Base-by-base conservation (phyloP, 2,888 invertebrate species). In the Bedellia somnulentella region DNA sequence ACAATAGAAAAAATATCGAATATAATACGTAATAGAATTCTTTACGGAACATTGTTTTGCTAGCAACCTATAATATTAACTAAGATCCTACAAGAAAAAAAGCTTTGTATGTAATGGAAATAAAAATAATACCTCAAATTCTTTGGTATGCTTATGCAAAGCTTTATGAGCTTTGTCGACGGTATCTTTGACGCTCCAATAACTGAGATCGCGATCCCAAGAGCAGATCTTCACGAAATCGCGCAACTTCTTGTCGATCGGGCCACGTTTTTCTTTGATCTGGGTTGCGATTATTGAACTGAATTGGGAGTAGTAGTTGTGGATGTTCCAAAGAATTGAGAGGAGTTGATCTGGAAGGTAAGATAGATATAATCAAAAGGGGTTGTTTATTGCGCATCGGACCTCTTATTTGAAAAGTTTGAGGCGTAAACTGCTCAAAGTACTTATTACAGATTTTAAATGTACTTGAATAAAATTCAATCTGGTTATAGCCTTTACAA, bases 171-270 rank as follows among this genome's bases (percentile, higher is more conserved):
- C 88, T 49, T 91, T 93, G 23, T 89, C 86, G 1, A 94, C 86
- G 1, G 93, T 88, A 41, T 89, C 88, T 43, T 90, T 93, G 31
- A 98, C 86, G 17, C 94, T 87, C 85, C 93, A 96, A 55, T 95
- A 94, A 47, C 89, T 97, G 9, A 93, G 82, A 49, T 99, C 97
- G 47, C 92, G 86, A 46, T 88, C 91, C 90, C 97, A 99, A 22
- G 92, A 82, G 29, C 90, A 90, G 31, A 99, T 96, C 61, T 96
- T 95, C 1, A 98, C 89, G 52, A 92, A 93, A 42, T 95, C 95
- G 41, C 87, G 87, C 8, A 99, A 59, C 55, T 93, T 89, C 63
- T 92, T 93, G 50, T 96, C 95, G 35, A 97, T 89, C 0, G 95
- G 93, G 0, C 81, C 57, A 16, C 89, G 83, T 13, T 87, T 75